A percentile compares a stretch with the other conserved stretches of the same genome.
These are phyloP conservation scores for Fregata magnificens DNA, from an alignment of 2,113 vertebrate species.

Conservation along the genomic window DNA sequence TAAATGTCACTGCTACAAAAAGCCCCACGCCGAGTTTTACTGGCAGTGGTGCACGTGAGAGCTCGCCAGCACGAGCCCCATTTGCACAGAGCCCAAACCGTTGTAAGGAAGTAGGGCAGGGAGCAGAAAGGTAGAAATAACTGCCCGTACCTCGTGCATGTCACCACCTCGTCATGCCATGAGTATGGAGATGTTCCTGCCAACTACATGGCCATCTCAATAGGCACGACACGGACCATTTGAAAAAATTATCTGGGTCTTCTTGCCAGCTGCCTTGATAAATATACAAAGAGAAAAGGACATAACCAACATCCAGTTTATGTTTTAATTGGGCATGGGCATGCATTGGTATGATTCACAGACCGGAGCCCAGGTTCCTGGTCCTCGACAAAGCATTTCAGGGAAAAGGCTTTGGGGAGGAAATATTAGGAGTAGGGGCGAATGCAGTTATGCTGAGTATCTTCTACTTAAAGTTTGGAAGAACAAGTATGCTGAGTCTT, in stretches of 20 bases:
- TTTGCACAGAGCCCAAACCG: neutral
- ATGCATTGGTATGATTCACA: neutral
- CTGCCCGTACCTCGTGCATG: accelerated
- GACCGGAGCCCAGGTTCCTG: neutral
- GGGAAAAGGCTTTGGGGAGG: neutral
- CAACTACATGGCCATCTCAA: neutral
- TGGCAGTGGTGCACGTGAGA: neutral
- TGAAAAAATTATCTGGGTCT: no score
- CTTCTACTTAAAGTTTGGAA: neutral
- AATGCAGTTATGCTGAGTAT: neutral
- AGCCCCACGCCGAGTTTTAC: accelerated
- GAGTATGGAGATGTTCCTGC: neutral
- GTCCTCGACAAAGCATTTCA: neutral
- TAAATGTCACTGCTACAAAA: neutral
- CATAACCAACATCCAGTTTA: neutral
- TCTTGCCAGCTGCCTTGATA: neutral
- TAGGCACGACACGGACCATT: accelerated
- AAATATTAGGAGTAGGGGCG: neutral
- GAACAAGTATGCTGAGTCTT: neutral
- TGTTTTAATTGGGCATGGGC: neutral
- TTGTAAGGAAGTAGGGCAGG: neutral
- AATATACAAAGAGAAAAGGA: neutral
- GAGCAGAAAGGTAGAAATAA: neutral
- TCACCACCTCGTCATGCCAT: accelerated
- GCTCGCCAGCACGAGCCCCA: neutral